Conservation (phyloP, 2,888 invertebrate genomes). For the Phyllotreta striolata region DNA sequence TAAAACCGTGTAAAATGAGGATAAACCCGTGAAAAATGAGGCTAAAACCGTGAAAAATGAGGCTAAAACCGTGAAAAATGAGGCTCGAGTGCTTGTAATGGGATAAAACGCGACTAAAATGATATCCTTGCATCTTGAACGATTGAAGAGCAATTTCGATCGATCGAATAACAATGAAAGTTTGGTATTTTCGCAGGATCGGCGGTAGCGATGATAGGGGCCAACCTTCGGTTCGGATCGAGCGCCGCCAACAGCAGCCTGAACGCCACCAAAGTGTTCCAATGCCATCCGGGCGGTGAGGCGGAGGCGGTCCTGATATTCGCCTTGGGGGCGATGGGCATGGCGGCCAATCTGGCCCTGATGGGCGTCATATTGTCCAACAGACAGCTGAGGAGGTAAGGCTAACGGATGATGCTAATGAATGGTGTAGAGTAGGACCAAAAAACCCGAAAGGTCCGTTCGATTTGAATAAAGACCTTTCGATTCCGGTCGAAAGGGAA, state of each 20-base stretch:
- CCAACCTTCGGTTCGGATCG: conserved; percentile 75
- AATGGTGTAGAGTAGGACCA: too few relatives aligned
- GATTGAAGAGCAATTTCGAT: neutral
- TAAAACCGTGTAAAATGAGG: too few relatives aligned
- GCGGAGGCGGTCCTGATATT: conserved; percentile 82
- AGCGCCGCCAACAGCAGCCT: conserved; percentile 73
- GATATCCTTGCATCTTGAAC: too few relatives aligned
- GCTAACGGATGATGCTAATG: too few relatives aligned
- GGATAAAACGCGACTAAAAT: too few relatives aligned
- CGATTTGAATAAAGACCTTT: too few relatives aligned
- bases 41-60: too few relatives aligned
- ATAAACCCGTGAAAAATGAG: too few relatives aligned
- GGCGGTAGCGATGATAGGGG: conserved; percentile 81
- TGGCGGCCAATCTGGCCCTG: conserved; percentile 81
- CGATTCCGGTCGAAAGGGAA: too few relatives aligned
- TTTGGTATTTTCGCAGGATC: conserved; percentile 64
- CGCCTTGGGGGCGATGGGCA: conserved; percentile 78
- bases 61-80: too few relatives aligned
- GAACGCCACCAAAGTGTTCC: conserved; percentile 75
- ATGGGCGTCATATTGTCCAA: conserved; percentile 84
- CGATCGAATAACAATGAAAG: neutral
- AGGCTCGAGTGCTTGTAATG: too few relatives aligned
- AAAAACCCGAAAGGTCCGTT: too few relatives aligned
- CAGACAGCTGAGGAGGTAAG: conserved; percentile 79
- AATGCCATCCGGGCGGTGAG: conserved; percentile 82